phyloP scores from a whole-genome alignment of 2,113 vertebrate genomes.

The Alouatta palliata region DNA sequence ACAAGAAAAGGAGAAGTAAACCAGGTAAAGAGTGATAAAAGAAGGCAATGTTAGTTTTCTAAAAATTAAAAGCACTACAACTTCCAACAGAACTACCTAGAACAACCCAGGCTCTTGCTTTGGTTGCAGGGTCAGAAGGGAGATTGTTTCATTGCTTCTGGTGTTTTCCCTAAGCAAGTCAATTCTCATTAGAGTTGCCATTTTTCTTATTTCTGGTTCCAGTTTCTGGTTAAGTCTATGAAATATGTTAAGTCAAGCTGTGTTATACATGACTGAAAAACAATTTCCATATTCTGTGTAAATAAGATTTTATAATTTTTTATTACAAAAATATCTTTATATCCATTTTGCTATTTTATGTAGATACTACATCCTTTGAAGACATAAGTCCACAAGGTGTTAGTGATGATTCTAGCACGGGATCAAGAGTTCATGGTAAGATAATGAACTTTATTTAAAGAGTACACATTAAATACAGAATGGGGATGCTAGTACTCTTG shows the following conservation, averaged over 20 bases:
- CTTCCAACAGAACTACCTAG: conserved; percentile 15
- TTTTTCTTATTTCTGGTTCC: conserved; percentile 24
- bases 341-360: conserved; percentile 78
- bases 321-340: conserved; percentile 70
- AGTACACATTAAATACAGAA: conserved; percentile 43
- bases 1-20: conserved; percentile 51
- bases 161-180: conserved; percentile 46
- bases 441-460: conserved; percentile 68
- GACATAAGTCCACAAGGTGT: conserved; percentile 90
- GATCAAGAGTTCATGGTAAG: conserved; percentile 93
- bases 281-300: not conserved
- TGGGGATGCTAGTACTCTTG: conserved; percentile 71
- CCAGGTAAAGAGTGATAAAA: conserved; percentile 16
- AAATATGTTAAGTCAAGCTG: conserved; percentile 65
- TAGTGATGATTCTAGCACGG: conserved; percentile 90
- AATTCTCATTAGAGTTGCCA: conserved; percentile 37
- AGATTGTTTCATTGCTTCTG: conserved; percentile 34
- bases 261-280: conserved; percentile 54
- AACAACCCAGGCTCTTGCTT: conserved; percentile 44
- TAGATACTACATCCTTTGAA: conserved; percentile 94
- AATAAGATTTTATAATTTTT: conserved; percentile 43
- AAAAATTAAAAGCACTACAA: not conserved
- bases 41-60: not conserved
- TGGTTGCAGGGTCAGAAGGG: conserved; percentile 29
- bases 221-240: conserved; percentile 62